Evolutionary conservation across 1,140 invertebrate species (phyloP).

Genomic region (Saccostrea cuccullata): DNA sequence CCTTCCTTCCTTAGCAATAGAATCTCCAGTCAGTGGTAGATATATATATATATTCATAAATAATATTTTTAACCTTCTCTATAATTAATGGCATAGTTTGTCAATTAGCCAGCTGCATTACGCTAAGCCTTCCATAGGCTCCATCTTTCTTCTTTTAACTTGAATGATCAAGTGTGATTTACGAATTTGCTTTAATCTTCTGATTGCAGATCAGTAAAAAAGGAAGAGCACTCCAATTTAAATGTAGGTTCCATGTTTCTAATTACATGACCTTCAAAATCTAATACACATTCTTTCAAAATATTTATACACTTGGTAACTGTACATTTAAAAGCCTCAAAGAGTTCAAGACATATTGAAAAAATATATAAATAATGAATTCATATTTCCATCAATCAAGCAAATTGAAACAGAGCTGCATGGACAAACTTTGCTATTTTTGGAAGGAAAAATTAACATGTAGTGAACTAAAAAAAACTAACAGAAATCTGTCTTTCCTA

Average conservation of each 20-base stretch:
- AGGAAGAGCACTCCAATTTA: not conserved
- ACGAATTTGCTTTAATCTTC: slow-evolving; percentile 20
- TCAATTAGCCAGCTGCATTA: slow-evolving; percentile 25
- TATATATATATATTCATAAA: slow-evolving; percentile 12
- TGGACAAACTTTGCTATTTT: not conserved
- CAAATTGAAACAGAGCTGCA: not conserved
- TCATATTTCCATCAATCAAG: not conserved
- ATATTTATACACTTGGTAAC: not conserved
- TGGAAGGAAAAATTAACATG: not conserved
- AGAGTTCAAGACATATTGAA: not conserved
- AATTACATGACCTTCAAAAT: not conserved
- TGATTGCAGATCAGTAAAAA: not conserved
- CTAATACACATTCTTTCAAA: not conserved
- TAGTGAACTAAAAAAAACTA: not conserved
- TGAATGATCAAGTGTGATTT: slow-evolving; percentile 26
- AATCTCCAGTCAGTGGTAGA: not conserved
- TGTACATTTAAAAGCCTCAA: not conserved
- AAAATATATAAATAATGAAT: not conserved
- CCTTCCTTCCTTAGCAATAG: not conserved
- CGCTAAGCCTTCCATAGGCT: not conserved
- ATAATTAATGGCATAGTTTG: slow-evolving; percentile 36
- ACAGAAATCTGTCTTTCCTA: not conserved
- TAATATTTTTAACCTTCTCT: slow-evolving; percentile 24
- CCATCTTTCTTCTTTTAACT: slow-evolving; percentile 1
- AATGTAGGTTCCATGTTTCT: not conserved